Conservation (phyloP, 2,888 invertebrate genomes). For the Adelphocoris suturalis region DNA sequence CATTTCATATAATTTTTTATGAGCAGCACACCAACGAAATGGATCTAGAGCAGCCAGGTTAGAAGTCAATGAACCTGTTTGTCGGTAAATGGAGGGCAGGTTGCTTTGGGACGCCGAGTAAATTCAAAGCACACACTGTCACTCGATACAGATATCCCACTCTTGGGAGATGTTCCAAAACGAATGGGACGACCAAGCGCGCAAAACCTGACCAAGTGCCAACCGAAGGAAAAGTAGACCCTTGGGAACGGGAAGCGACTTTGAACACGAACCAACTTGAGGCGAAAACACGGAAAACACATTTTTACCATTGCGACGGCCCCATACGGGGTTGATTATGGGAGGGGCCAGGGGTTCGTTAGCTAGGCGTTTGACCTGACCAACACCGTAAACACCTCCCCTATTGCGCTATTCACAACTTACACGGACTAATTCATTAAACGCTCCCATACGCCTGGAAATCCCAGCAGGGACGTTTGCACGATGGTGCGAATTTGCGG, state of each 20-base stretch:
- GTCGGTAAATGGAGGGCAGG: no score
- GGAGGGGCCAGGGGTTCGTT: background rate
- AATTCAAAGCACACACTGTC: background rate
- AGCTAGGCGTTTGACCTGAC: slow-evolving; percentile 3
- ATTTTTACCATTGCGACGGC: background rate
- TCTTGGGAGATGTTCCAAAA: slow-evolving; percentile 28
- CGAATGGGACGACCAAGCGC: background rate
- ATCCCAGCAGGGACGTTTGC: background rate
- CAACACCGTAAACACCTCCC: background rate
- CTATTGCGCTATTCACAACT: background rate
- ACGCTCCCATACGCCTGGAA: background rate
- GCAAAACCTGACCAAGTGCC: slow-evolving; percentile 11
- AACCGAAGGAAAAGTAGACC: background rate
- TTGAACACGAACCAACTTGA: slow-evolving; percentile 11
- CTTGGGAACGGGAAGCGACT: slow-evolving; percentile 2
- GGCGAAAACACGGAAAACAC: background rate
- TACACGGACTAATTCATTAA: background rate
- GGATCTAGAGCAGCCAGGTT: no score
- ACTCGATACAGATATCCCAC: slow-evolving; percentile 33
- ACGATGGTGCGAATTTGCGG: slow-evolving; percentile 3
- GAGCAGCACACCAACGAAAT: no score
- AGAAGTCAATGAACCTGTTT: no score
- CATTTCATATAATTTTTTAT: no score
- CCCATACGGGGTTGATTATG: background rate
- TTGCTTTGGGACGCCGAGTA: background rate